Evolutionary conservation across 2,888 invertebrate species (phyloP).

Genomic region (Melanchra persicariae): DNA sequence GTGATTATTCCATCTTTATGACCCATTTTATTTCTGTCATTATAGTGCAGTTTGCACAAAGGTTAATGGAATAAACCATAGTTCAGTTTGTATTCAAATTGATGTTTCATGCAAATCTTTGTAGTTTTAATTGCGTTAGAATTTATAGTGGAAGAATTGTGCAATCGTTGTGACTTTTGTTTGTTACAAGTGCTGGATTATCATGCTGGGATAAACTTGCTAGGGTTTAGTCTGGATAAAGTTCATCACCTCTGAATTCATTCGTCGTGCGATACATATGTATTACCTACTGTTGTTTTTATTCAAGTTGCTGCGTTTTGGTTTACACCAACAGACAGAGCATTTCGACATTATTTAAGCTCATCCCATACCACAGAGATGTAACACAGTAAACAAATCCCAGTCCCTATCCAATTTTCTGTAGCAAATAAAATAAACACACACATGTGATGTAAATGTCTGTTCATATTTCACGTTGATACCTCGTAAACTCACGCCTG

Average conservation of each 20-base stretch:
- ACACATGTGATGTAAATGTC: slow-evolving; percentile 13
- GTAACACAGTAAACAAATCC: slow-evolving; percentile 1
- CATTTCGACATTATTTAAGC: not conserved
- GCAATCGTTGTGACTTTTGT: not conserved
- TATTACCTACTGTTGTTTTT: not conserved
- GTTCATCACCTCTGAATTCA: not conserved
- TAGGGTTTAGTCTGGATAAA: too few species aligned
- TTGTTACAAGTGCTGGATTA: not conserved
- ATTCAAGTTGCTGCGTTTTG: not conserved
- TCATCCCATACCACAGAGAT: not conserved
- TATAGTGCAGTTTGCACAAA: not conserved
- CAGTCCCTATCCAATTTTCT: slow-evolving; percentile 46
- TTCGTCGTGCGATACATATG: not conserved
- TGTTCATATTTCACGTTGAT: slow-evolving; percentile 43
- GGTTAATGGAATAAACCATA: not conserved
- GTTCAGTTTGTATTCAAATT: not conserved
- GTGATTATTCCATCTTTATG: not conserved
- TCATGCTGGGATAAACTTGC: not conserved
- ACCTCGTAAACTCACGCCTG: slow-evolving; percentile 35
- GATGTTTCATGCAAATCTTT: slow-evolving; percentile 11
- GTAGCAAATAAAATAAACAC: slow-evolving; percentile 45
- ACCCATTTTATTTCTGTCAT: not conserved
- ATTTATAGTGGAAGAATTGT: not conserved
- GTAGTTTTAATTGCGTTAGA: not conserved
- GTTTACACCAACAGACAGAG: too few species aligned